Evolutionary conservation across 2,888 invertebrate genomes (phyloP).

Genomic region (Cryptosula pallasiana): DNA sequence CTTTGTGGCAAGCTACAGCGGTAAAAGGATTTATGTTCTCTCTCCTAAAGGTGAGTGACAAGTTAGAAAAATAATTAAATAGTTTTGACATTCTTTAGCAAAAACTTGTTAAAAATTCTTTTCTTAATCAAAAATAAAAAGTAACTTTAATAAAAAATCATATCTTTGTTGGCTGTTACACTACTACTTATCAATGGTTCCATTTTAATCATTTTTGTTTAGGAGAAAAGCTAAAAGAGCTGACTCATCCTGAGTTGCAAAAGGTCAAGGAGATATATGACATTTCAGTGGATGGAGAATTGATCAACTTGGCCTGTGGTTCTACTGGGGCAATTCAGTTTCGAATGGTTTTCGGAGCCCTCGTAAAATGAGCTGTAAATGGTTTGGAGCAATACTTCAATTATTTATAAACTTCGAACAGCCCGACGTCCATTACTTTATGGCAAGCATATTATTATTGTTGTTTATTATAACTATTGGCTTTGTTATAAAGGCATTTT

Average conservation of each 20-base stretch:
- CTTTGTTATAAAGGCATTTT: no score
- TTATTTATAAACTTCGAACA: no score
- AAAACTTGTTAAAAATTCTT: neutral
- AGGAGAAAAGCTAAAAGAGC: slow-evolving; percentile 16
- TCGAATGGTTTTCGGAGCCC: neutral
- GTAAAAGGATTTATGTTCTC: slow-evolving; percentile 11
- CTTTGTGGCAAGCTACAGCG: slow-evolving; percentile 15
- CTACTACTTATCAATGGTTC: no score
- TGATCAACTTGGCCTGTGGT: slow-evolving; percentile 14
- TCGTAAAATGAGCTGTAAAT: no score
- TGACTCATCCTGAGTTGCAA: slow-evolving; percentile 10
- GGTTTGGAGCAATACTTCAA: no score
- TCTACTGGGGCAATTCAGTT: neutral
- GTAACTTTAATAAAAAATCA: no score
- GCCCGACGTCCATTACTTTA: no score
- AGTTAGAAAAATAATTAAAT: neutral
- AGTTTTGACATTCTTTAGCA: neutral
- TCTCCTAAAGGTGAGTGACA: neutral
- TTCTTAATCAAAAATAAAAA: neutral
- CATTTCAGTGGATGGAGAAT: neutral
- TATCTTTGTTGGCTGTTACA: no score
- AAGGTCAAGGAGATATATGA: slow-evolving; percentile 15
- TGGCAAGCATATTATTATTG: no score
- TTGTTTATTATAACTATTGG: no score
- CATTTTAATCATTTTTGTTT: neutral